Evolutionary conservation across 2,113 vertebrate genomes (phyloP).

Genomic region (Chloebia gouldiae): DNA sequence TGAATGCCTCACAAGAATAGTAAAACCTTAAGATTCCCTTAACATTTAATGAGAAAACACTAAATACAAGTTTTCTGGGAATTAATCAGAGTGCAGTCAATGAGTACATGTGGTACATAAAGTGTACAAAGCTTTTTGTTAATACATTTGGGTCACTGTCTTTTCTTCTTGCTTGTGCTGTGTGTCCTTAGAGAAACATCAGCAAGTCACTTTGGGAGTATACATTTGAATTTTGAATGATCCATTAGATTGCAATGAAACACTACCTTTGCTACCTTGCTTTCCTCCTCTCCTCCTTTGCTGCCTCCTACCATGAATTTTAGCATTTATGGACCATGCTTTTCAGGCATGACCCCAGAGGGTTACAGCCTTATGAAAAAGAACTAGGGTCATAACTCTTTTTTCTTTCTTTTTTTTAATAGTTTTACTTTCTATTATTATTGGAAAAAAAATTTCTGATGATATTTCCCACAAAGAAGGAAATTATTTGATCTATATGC

Average conservation of each 20-base stretch:
- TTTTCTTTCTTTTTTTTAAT: background rate
- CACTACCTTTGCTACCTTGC: background rate
- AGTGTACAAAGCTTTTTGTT: background rate
- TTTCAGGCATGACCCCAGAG: background rate
- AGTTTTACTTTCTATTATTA: background rate
- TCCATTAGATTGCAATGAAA: background rate
- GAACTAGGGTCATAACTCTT: accelerated
- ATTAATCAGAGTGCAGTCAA: background rate
- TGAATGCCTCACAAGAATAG: background rate
- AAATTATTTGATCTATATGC: background rate
- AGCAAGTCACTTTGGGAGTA: background rate
- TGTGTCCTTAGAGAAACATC: background rate
- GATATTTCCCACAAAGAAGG: background rate
- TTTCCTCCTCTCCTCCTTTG: accelerated
- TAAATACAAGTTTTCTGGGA: background rate
- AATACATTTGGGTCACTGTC: background rate
- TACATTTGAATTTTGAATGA: background rate
- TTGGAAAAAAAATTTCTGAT: background rate
- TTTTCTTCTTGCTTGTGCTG: background rate
- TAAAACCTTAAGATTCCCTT: background rate
- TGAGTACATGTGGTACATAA: background rate
- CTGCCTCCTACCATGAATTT: background rate
- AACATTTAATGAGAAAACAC: background rate
- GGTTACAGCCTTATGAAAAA: background rate
- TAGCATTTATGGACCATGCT: accelerated